phyloP scores from a whole-genome alignment of 2,113 vertebrate species.

The Mesoclemmys tuberculata region DNA sequence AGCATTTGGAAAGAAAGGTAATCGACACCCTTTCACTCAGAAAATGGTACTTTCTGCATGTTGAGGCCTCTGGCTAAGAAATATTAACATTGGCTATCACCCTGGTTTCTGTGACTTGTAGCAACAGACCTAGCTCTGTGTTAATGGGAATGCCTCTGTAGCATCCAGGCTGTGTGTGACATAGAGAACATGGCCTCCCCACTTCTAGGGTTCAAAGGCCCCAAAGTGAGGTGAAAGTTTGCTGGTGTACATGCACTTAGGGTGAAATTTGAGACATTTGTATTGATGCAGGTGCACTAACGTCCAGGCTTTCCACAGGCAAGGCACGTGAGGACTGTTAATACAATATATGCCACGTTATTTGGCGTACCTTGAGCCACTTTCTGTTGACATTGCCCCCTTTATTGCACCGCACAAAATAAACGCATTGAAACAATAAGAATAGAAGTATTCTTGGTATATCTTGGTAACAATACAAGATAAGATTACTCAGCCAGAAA shows the following conservation, averaged over 20 bases:
- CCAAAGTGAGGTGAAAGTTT: not conserved
- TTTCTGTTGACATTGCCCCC: not conserved
- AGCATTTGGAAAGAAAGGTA: slow-evolving; percentile 97
- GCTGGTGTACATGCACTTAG: not conserved
- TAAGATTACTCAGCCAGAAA: not conserved
- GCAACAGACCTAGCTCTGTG: accelerated
- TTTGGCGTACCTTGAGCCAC: not conserved
- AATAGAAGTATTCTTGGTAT: not conserved
- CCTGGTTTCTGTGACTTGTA: not conserved
- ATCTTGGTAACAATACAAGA: not conserved
- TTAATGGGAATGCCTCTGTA: not conserved
- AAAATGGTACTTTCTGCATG: accelerated
- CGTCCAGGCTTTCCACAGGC: not conserved
- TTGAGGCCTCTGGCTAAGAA: not conserved
- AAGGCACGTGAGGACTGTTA: not conserved
- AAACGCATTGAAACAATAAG: not conserved
- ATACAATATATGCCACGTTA: not conserved
- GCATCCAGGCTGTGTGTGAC: not conserved
- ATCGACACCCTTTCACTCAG: not conserved
- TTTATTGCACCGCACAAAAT: not conserved
- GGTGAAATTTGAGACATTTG: not conserved
- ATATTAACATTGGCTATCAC: not conserved
- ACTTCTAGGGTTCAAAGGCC: not conserved
- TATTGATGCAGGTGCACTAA: not conserved
- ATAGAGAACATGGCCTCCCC: not conserved